These are phyloP conservation scores for Tiaroga cobitis DNA, from an alignment of 2,797 vertebrate genomes.

Conservation along the genomic window DNA sequence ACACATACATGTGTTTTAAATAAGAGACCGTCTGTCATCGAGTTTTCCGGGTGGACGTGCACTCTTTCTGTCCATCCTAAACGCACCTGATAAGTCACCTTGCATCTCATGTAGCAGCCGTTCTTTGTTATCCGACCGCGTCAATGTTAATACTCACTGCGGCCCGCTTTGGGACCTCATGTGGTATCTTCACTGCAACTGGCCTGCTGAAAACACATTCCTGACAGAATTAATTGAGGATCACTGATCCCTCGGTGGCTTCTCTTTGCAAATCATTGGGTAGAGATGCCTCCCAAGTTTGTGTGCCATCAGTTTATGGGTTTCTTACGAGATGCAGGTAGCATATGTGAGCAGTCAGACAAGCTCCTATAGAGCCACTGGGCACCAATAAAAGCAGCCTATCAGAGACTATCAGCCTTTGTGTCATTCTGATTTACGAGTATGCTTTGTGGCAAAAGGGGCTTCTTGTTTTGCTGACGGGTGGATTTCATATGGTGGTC, in stretches of 20 bases:
- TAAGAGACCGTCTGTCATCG: constrained; percentile 59
- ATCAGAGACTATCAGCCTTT: constrained; percentile 59
- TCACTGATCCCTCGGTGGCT: constrained; percentile 14
- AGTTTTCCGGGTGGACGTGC: constrained; percentile 61
- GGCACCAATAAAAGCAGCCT: constrained; percentile 59
- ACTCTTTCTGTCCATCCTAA: constrained; percentile 58
- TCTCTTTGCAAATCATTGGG: constrained; percentile 35
- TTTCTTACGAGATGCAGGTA: constrained; percentile 32
- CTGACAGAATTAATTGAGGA: constrained; percentile 38
- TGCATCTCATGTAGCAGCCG: constrained; percentile 38
- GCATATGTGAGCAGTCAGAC: constrained; percentile 49
- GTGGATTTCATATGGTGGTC: constrained; percentile 52
- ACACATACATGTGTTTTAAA: constrained; percentile 60
- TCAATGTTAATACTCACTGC: constrained; percentile 22
- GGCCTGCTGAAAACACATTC: constrained; percentile 16
- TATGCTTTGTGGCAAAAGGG: constrained; percentile 45
- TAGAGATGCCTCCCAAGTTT: constrained; percentile 30
- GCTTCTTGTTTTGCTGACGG: constrained; percentile 62
- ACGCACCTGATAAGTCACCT: constrained; percentile 62
- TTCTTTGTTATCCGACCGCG: constrained; percentile 42
- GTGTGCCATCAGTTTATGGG: constrained; percentile 37
- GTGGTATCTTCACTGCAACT: constrained; percentile 12
- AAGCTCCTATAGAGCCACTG: constrained; percentile 49
- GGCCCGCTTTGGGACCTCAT: constrained; percentile 34
- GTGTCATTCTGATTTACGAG: constrained; percentile 61